Percentiles rank a stretch among this genome's conserved stretches.
Evolutionary conservation across 2,113 vertebrate species (phyloP).

Genomic region (Bungarus multicinctus): DNA sequence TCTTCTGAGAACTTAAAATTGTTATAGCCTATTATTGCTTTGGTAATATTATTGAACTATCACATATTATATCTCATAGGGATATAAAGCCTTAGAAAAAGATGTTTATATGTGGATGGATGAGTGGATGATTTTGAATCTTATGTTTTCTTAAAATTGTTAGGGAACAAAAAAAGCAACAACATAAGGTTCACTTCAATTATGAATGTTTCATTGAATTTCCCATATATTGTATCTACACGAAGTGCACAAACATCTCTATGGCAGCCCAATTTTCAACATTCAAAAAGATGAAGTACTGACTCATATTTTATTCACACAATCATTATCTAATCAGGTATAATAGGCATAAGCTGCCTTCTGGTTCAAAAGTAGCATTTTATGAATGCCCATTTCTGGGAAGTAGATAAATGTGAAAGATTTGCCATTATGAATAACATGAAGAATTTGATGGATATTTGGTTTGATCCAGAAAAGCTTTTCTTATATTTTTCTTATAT

Average conservation of each 20-base stretch:
- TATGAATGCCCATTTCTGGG: neutral
- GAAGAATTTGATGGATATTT: neutral
- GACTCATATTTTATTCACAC: neutral
- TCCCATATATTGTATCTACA: neutral
- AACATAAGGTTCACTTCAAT: constrained; percentile 6
- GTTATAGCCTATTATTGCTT: neutral
- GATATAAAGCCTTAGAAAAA: neutral
- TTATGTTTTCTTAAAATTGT: neutral
- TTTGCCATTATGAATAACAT: neutral
- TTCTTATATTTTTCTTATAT: too few species aligned
- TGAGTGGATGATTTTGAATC: neutral
- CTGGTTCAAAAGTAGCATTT: neutral
- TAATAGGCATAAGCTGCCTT: neutral
- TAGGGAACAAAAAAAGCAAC: neutral
- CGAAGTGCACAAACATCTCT: neutral
- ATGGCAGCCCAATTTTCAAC: neutral
- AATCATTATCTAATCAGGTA: neutral
- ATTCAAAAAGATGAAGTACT: neutral
- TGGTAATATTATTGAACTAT: neutral
- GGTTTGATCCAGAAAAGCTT: neutral
- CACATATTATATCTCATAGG: neutral
- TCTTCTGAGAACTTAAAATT: neutral
- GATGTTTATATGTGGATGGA: neutral
- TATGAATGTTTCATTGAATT: neutral
- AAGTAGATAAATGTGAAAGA: neutral